Percentiles rank a stretch among this genome's conserved stretches.
Evolutionary conservation across 2,113 vertebrate species (phyloP).

Genomic region (Oreochromis niloticus): DNA sequence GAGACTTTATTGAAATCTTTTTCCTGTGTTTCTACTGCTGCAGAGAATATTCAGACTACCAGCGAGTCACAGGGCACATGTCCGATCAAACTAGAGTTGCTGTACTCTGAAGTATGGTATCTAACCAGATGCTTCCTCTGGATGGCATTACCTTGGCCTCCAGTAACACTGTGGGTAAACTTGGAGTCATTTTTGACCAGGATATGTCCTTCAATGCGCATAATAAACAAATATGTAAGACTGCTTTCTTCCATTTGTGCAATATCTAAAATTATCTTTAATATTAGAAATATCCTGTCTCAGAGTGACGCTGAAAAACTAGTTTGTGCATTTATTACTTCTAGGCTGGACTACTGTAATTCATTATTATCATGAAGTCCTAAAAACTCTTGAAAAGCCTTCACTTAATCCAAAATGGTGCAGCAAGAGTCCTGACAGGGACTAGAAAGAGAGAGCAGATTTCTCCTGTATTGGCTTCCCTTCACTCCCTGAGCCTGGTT

Average conservation of each 20-base stretch:
- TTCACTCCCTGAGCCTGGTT: neutral
- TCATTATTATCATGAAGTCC: rapidly evolving
- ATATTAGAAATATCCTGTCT: neutral
- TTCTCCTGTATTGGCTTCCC: neutral
- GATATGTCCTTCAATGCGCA: too few species aligned
- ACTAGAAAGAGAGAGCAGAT: neutral
- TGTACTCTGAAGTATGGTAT: too few species aligned
- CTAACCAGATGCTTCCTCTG: too few species aligned
- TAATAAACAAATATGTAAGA: too few species aligned
- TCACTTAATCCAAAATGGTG: neutral
- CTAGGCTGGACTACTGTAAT: rapidly evolving
- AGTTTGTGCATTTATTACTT: neutral
- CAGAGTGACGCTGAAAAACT: neutral
- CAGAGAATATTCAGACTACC: neutral
- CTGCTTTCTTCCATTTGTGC: neutral
- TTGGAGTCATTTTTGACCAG: too few species aligned
- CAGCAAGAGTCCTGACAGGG: rapidly evolving
- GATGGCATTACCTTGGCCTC: too few species aligned
- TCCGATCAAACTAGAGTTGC: too few species aligned
- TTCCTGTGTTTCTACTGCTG: neutral
- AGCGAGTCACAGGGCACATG: neutral
- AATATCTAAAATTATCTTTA: neutral
- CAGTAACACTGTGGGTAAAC: too few species aligned
- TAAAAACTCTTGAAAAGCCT: neutral
- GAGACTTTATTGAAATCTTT: neutral